Evolutionary conservation across 2,888 invertebrate species (phyloP).

Genomic region (Oscheius sp.): DNA sequence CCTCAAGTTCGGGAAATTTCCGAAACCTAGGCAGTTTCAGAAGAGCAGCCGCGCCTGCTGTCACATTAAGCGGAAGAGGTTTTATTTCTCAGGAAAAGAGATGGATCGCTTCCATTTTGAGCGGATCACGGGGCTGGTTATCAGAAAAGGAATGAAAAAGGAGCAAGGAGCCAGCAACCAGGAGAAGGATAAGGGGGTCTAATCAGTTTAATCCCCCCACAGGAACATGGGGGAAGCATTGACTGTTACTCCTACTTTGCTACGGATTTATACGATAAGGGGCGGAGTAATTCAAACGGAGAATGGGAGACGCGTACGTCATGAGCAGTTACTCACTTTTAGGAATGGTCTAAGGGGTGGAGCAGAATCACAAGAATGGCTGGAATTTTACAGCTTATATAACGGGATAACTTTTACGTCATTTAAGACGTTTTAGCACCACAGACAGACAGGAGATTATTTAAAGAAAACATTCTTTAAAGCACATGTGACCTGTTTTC

Average conservation of each 20-base stretch:
- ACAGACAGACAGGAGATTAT: too few relatives aligned
- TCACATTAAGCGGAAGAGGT: background rate
- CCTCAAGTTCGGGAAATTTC: too few relatives aligned
- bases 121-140: background rate
- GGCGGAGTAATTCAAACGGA: background rate
- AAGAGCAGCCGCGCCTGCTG: background rate
- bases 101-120: background rate
- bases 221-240: background rate
- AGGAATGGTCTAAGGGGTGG: constrained; percentile 15
- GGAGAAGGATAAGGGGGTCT: background rate
- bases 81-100: background rate
- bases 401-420: background rate
- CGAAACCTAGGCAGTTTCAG: too few relatives aligned
- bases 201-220: background rate
- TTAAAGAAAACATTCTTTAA: too few relatives aligned
- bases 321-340: background rate
- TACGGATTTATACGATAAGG: too few relatives aligned
- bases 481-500: too few relatives aligned
- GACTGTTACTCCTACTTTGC: too few relatives aligned
- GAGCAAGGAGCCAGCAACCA: background rate
- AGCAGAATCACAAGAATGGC: constrained; percentile 13
- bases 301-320: background rate
- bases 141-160: background rate
- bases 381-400: background rate
- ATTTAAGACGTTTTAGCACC: background rate